These are phyloP conservation scores for Diachrysia chrysitis DNA, from an alignment of 2,888 invertebrate genomes.

Conservation along the genomic window DNA sequence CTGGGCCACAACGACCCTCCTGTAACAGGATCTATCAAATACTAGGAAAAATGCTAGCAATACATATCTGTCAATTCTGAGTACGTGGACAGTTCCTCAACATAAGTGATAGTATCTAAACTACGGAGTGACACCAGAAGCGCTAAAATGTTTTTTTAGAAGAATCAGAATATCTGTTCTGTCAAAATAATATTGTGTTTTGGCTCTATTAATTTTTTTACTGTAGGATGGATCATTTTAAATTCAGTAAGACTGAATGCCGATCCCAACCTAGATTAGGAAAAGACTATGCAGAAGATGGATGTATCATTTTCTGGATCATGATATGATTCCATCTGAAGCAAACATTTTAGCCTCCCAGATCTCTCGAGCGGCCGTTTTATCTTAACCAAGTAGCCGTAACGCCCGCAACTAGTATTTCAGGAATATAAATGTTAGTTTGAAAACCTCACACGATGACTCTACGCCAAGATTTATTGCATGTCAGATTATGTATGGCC, in stretches of 20 bases:
- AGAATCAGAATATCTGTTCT: neutral
- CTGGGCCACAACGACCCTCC: conserved; percentile 11
- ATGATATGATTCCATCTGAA: neutral
- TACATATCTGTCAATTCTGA: conserved; percentile 66
- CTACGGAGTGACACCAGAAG: conserved; percentile 43
- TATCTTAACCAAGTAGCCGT: conserved; percentile 52
- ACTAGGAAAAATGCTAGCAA: conserved; percentile 48
- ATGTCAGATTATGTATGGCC: neutral
- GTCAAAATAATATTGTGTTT: neutral
- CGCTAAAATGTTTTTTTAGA: neutral
- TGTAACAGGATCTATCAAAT: conserved; percentile 18
- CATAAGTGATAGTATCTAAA: conserved; percentile 63
- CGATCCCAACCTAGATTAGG: no score
- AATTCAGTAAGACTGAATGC: no score
- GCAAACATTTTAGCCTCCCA: conserved; percentile 6
- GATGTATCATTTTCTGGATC: no score
- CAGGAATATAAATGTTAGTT: conserved; percentile 63
- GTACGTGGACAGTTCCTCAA: conserved; percentile 64
- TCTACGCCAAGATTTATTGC: conserved; percentile 18
- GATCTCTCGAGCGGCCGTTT: conserved; percentile 39
- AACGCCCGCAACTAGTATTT: conserved; percentile 67
- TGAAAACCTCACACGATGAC: conserved; percentile 20
- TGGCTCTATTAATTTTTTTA: no score
- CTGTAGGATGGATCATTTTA: no score
- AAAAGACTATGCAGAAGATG: no score